Evolutionary conservation across 2,797 vertebrate genomes (phyloP).

Genomic region (Oreonectes daqikongensis): DNA sequence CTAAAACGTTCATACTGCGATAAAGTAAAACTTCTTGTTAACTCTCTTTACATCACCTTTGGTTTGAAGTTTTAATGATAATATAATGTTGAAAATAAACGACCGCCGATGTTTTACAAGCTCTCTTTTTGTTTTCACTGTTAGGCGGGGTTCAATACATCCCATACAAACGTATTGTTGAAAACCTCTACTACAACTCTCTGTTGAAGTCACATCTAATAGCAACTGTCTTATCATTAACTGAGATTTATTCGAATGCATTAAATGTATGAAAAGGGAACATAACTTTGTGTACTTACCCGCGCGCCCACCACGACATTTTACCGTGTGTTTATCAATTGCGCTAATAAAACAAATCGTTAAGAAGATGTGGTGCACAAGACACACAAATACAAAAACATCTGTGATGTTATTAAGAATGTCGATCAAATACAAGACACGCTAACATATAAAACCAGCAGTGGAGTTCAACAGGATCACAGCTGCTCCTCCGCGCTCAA

Average conservation of each 20-base stretch:
- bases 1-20: not conserved
- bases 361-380: not conserved
- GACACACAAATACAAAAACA: not conserved
- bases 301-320: conserved; percentile 80
- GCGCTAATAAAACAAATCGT: not conserved
- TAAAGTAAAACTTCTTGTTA: rapidly evolving
- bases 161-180: not conserved
- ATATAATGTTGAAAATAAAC: not conserved
- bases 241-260: too few species aligned
- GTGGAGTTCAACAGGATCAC: not conserved
- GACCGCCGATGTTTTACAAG: not conserved
- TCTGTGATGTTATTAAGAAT: not conserved
- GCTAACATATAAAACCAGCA: not conserved
- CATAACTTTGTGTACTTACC: conserved; percentile 64
- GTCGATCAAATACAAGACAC: not conserved
- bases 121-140: not conserved
- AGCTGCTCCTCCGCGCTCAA: conserved; percentile 55
- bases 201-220: not conserved
- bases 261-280: not conserved
- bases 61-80: not conserved
- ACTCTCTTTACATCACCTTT: not conserved
- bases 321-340: conserved; percentile 48
- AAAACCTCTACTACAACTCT: not conserved
- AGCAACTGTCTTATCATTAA: not conserved
- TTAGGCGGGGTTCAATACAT: conserved; percentile 9